Percentiles rank a stretch among this genome's conserved stretches.
Conservation (phyloP, 1,140 invertebrate species). For the Habropoda laboriosa region DNA sequence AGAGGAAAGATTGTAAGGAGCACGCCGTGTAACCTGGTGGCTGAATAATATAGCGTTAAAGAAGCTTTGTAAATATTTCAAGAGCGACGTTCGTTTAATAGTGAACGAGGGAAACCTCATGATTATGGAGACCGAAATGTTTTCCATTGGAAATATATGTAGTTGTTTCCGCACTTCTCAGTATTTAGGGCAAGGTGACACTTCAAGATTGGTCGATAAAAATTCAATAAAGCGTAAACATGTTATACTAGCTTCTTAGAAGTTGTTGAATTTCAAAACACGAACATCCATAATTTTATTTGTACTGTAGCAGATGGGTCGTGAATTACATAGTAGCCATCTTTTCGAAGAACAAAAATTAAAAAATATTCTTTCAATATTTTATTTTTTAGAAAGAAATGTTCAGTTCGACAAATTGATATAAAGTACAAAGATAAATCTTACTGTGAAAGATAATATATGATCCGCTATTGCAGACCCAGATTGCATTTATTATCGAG, state of each 20-base stretch:
- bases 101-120: background rate
- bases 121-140: background rate
- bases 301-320: too few relatives aligned
- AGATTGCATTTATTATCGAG: too few relatives aligned
- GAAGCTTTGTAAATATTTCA: background rate
- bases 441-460: too few relatives aligned
- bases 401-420: too few relatives aligned
- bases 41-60: background rate
- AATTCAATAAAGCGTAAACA: background rate
- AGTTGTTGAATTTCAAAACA: background rate
- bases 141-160: background rate
- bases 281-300: background rate
- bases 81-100: background rate
- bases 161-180: background rate
- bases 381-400: too few relatives aligned
- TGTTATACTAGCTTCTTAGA: background rate
- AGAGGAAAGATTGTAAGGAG: background rate
- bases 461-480: too few relatives aligned
- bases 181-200: background rate
- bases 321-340: too few relatives aligned
- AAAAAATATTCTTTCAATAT: too few relatives aligned
- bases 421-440: too few relatives aligned
- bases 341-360: too few relatives aligned
- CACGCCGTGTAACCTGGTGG: too few relatives aligned
- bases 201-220: background rate